Base-by-base conservation (phyloP, 2,113 vertebrate species). In the Microtus pennsylvanicus region DNA sequence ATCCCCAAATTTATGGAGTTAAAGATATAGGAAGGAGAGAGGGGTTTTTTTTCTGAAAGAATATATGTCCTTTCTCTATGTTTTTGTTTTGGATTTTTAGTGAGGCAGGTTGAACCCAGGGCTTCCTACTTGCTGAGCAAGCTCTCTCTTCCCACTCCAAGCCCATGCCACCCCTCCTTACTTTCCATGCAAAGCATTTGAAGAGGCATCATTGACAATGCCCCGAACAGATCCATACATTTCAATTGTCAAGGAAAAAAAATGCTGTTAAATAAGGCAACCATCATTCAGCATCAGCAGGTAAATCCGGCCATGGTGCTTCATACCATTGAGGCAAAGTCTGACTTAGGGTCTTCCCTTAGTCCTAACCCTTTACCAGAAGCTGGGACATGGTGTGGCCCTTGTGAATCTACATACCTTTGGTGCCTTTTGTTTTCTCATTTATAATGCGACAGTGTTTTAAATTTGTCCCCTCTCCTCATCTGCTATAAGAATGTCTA, bases 351-450 rank as follows among this genome's bases (percentile, higher is more conserved):
- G 70, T 70, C 26, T 19, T 52, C 92, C 38, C 33, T 16, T 35
- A 47, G 80, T 17, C 26, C 42, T 47, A 76, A n/a, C 50, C 30
- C 83, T 55, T 30, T 50, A 33, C 82, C 70, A 35, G 88, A 16
- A 35, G 17, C 38, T 28, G 4, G 28, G 1, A 45, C n/a, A 0
- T 69, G 3, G 7, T 0, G 0, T 38, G 69, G 28, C n/a, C 82
- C 19, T 2, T 7, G 8, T 28, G 63, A 75, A 77, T 67, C 47
- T 22, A 52, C 35, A 13, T 11, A 72, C 5, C 52, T 77, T 61
- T 33, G 47, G 69, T 93, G 26, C 75, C 28, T 96, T 78, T 52
- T 50, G 50, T 91, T 58, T 92, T 55, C 93, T 93, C 55, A 1
- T 42, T 93, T 63, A 38, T n/a, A 58, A 74, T 17, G 90, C 24